Evolutionary conservation across 2,113 vertebrate genomes (phyloP).

Genomic region (Crotalus helleri): DNA sequence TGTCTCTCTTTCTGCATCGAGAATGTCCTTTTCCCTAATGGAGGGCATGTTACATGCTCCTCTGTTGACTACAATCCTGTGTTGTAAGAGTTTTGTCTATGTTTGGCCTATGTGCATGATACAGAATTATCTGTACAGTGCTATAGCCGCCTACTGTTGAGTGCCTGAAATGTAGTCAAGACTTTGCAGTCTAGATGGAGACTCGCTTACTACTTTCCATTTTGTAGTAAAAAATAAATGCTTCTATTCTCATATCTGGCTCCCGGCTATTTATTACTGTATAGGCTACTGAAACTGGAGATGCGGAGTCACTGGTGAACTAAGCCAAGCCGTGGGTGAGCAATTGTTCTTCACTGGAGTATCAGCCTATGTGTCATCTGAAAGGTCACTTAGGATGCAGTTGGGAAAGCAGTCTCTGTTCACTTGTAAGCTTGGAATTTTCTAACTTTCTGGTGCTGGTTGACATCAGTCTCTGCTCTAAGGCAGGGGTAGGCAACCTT

Average conservation of each 20-base stretch:
- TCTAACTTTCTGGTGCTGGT: neutral
- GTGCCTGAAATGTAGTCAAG: constrained; percentile 1
- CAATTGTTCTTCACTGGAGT: neutral
- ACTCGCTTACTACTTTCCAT: constrained; percentile 1
- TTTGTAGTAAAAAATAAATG: constrained; percentile 16
- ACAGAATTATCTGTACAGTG: neutral
- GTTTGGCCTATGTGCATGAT: neutral
- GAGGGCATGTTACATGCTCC: neutral
- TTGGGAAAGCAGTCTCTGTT: neutral
- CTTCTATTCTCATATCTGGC: neutral
- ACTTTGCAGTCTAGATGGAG: neutral
- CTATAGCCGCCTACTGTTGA: neutral
- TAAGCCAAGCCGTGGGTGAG: neutral
- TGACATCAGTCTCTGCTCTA: neutral
- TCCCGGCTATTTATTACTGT: neutral
- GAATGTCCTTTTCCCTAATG: neutral
- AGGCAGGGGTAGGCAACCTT: too few species aligned
- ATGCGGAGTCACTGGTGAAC: neutral
- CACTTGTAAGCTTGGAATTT: neutral
- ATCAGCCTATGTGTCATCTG: neutral
- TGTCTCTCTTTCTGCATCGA: neutral
- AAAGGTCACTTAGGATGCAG: neutral
- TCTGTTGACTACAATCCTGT: neutral
- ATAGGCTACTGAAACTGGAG: neutral
- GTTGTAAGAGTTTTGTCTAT: neutral